These are phyloP conservation scores for Salvator merianae DNA, from an alignment of 2,113 vertebrate genomes.

Conservation along the genomic window DNA sequence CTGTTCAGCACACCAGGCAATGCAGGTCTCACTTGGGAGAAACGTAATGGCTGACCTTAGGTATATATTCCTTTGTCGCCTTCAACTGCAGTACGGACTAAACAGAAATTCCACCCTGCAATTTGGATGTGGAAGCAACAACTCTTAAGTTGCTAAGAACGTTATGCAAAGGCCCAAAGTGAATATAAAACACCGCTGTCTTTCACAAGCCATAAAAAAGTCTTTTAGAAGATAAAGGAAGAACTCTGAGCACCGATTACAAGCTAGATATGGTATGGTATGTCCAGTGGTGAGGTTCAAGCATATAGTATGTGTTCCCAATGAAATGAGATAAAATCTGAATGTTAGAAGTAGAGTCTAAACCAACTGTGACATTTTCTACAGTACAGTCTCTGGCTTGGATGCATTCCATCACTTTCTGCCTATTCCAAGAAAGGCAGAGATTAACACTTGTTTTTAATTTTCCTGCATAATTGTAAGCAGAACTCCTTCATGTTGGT, in stretches of 20 bases:
- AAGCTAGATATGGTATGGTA: background rate
- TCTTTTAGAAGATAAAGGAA: background rate
- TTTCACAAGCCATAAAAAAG: too few relatives aligned
- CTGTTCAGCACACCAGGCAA: background rate
- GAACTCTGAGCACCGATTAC: background rate
- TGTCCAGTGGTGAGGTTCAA: background rate
- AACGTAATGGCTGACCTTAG: background rate
- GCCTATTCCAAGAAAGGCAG: background rate
- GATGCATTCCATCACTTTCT: background rate
- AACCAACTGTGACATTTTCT: background rate
- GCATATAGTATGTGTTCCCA: background rate
- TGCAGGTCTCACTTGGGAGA: background rate
- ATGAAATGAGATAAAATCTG: background rate
- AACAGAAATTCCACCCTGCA: too few relatives aligned
- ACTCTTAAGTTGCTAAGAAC: background rate
- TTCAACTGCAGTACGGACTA: background rate
- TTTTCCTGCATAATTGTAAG: background rate
- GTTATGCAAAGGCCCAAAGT: background rate
- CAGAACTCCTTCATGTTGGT: background rate
- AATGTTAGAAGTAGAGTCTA: background rate
- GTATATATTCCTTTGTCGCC: too few relatives aligned
- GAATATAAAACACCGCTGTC: background rate
- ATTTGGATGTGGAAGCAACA: background rate
- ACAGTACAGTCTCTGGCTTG: background rate
- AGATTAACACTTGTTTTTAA: background rate